These are phyloP conservation scores for Lycaena phlaeas DNA, from an alignment of 2,888 invertebrate species.

Conservation along the genomic window DNA sequence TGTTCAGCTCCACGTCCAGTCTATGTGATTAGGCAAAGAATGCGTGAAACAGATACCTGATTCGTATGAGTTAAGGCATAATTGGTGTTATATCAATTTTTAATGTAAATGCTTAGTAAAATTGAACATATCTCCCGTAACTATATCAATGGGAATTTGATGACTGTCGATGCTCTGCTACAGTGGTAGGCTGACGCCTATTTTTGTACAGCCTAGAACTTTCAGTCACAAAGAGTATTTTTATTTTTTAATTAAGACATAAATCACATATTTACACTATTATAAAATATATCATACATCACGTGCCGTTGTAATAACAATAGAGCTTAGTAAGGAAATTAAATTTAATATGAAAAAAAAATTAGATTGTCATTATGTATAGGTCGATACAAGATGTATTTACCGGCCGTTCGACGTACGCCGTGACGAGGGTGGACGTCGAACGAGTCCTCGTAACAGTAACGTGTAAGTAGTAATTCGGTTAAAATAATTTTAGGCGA, in stretches of 20 bases:
- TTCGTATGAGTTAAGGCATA: constrained; percentile 31
- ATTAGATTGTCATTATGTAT: constrained; percentile 60
- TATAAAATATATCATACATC: constrained; percentile 65
- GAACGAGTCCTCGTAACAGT: constrained; percentile 45
- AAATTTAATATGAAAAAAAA: constrained; percentile 58
- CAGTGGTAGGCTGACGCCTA: constrained; percentile 5
- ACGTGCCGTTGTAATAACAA: constrained; percentile 60
- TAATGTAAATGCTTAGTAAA: constrained; percentile 10
- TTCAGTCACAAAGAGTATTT: constrained; percentile 34
- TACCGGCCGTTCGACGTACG: constrained; percentile 22
- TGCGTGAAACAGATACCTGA: constrained; percentile 61
- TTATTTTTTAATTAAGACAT: constrained; percentile 45
- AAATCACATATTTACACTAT: constrained; percentile 70
- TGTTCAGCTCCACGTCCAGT: constrained; percentile 68
- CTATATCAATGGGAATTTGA: constrained; percentile 2
- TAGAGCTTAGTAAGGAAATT: constrained; percentile 71
- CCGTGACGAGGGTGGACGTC: background rate
- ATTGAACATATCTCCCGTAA: constrained; percentile 7
- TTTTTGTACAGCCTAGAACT: constrained; percentile 16
- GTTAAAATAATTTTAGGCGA: constrained; percentile 71
- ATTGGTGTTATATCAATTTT: too few species aligned
- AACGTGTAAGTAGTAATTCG: constrained; percentile 63
- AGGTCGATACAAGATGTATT: constrained; percentile 62
- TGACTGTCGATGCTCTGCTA: too few species aligned
- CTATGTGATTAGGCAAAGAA: constrained; percentile 64